Evolutionary conservation across 2,888 invertebrate species (phyloP).

Genomic region (Hirtodrosophila confusa): DNA sequence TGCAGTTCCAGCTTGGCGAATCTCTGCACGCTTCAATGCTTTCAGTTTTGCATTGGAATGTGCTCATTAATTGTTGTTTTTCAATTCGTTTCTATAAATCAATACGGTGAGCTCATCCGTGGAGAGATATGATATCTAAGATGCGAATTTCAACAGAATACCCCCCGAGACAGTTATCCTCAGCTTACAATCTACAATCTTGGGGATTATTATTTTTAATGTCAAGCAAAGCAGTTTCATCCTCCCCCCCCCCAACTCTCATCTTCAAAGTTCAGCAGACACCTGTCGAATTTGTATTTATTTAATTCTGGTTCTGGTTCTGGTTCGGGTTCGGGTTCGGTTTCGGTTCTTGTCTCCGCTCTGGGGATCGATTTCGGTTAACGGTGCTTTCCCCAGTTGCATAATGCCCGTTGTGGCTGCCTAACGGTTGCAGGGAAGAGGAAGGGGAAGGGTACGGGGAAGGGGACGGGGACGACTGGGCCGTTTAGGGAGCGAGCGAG

Average conservation of each 20-base stretch:
- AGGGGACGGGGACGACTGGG: constrained; percentile 1
- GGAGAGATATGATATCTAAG: neutral
- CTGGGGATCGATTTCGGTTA: constrained; percentile 23
- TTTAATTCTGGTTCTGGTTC: constrained; percentile 26
- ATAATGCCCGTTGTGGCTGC: constrained; percentile 9
- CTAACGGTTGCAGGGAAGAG: constrained; percentile 33
- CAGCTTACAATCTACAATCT: too few species aligned
- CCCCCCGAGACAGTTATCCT: too few species aligned
- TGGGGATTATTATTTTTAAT: too few species aligned
- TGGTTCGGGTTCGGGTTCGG: constrained; percentile 44
- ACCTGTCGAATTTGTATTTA: constrained; percentile 1
- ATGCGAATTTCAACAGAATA: too few species aligned
- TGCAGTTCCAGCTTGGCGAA: constrained; percentile 11
- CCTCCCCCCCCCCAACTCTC: too few species aligned
- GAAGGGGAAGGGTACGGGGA: neutral
- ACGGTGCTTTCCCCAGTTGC: constrained; percentile 44
- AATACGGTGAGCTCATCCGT: constrained; percentile 38
- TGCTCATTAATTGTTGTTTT: constrained; percentile 20
- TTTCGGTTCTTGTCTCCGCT: constrained; percentile 14
- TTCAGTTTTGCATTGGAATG: constrained; percentile 20
- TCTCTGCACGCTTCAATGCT: constrained; percentile 6
- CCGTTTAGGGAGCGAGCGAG: constrained; percentile 20
- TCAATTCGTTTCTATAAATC: constrained; percentile 2
- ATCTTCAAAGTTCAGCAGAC: neutral
- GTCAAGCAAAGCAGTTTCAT: too few species aligned